These are phyloP conservation scores for Carettochelys insculpta DNA, from an alignment of 2,113 vertebrate genomes.

Conservation along the genomic window DNA sequence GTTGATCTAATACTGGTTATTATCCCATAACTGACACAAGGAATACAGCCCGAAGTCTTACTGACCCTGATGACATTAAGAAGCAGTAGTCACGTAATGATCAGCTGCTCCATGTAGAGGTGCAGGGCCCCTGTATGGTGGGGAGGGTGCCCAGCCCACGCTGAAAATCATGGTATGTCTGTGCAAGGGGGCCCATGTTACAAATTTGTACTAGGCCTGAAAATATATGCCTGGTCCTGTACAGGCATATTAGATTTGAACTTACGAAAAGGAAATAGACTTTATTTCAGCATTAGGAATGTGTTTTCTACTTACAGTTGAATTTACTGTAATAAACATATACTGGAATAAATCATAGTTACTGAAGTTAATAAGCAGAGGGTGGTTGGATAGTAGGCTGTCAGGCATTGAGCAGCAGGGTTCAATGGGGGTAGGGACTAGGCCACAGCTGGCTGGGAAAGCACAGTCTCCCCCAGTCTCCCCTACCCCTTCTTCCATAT, in stretches of 20 bases:
- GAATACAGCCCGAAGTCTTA: not conserved
- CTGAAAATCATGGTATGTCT: too few relatives aligned
- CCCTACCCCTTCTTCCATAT: too few relatives aligned
- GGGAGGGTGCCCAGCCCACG: too few relatives aligned
- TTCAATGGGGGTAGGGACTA: too few relatives aligned
- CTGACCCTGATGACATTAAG: not conserved
- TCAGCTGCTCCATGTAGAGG: not conserved
- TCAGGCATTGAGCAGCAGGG: not conserved
- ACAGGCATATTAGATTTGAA: not conserved
- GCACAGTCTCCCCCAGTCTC: too few relatives aligned
- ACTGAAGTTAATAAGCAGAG: too few relatives aligned
- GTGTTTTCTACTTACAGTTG: not conserved
- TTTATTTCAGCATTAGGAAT: not conserved
- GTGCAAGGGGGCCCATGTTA: too few relatives aligned
- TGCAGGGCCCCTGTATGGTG: too few relatives aligned
- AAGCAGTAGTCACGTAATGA: not conserved
- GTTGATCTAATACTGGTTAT: not conserved
- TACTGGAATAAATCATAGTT: not conserved
- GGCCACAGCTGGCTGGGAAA: too few relatives aligned
- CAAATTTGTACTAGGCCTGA: too few relatives aligned
- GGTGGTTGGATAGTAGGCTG: too few relatives aligned
- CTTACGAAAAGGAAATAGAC: not conserved
- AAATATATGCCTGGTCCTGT: too few relatives aligned
- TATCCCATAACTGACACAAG: not conserved
- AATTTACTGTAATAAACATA: not conserved